phyloP scores from a whole-genome alignment of 2,797 vertebrate species.

The Rhadinocentrus ornatus region DNA sequence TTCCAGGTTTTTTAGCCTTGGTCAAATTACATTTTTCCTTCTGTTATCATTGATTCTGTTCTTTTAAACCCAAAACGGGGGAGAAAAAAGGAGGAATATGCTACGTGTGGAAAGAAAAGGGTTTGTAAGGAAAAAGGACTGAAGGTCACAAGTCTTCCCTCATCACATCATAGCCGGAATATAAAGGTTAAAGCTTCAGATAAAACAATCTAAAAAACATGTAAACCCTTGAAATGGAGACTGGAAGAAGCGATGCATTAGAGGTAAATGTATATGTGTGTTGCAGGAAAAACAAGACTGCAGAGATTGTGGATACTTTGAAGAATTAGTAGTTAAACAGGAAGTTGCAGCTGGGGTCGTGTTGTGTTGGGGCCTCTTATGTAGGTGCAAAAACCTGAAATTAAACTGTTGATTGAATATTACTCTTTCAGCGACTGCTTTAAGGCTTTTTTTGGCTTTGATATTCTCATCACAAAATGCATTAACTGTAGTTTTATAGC shows the following conservation, averaged over 20 bases:
- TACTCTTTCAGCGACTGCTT: neutral
- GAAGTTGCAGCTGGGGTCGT: slow-evolving; percentile 5
- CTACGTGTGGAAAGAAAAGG: slow-evolving; percentile 8
- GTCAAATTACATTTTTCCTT: neutral
- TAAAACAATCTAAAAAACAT: neutral
- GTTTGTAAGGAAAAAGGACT: slow-evolving; percentile 22
- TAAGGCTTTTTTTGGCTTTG: slow-evolving; percentile 5
- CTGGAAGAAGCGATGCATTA: neutral
- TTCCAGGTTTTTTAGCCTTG: slow-evolving; percentile 9
- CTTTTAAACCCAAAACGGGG: neutral
- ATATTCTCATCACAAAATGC: slow-evolving; percentile 1
- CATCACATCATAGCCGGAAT: slow-evolving; percentile 4
- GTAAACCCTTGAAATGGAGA: neutral
- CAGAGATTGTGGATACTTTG: slow-evolving; percentile 34
- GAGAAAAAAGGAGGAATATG: neutral
- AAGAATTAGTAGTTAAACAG: slow-evolving; percentile 7
- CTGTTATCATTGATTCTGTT: slow-evolving; percentile 4
- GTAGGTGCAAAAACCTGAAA: slow-evolving; percentile 2
- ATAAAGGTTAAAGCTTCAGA: slow-evolving; percentile 5
- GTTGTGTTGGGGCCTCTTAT: slow-evolving; percentile 5
- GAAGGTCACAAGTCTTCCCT: slow-evolving; percentile 26
- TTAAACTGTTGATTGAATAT: slow-evolving; percentile 4
- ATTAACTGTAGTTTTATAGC: neutral
- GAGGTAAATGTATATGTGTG: slow-evolving; percentile 14
- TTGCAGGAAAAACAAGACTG: slow-evolving; percentile 19